Base-by-base conservation (phyloP, 2,113 vertebrate species). In the Oncorhynchus mykiss region DNA sequence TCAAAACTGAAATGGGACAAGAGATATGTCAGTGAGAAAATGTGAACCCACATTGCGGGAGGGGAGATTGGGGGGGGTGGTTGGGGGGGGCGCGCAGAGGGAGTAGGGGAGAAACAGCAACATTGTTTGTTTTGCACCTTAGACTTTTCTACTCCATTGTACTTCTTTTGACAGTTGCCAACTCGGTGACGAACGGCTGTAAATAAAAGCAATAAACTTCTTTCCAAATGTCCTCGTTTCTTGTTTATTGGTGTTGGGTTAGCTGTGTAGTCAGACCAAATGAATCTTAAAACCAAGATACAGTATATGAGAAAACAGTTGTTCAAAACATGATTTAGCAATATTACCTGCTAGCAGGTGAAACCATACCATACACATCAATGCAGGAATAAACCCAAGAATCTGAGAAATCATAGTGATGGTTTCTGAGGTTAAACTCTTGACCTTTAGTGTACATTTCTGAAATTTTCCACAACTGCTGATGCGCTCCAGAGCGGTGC, bases 61-160 rank as follows among this genome's bases (percentile, higher is more conserved):
- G 68, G 57, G 54, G 69, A 45, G 39, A 2, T 74, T 20, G 66
- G 51, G 49, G 16, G 22, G 69, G 49, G 20, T n/a, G 20, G 16
- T 16, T 12, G 3, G 13, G 67, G 20, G 39, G 0, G 39, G 4
- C 0, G 67, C n/a, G 20, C 5, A 59, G 39, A 57, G 45, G 25
- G 75, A 25, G 39, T 71, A 64, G 22, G 25, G n/a, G 39, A 18
- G 48, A 72, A 78, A 79, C 16, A 54, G 69, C 70, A 67, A 78
- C 70, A 76, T 62, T 90, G 82, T 91, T 90, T 83, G 86, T 92
- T 92, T 90, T 87, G 93, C 92, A 93, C 93, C 92, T 93, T 93
- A 93, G 83, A 76, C 60, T 90, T 86, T 90, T 88, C 48, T 89
- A 76, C 77, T 86, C 71, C 67, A 67, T 88, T 90, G 80, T 92